Evolutionary conservation across 2,888 invertebrate species (phyloP), one percentile per base, ranked within the genome.

Genomic region (Athrips mouffetella): DNA sequence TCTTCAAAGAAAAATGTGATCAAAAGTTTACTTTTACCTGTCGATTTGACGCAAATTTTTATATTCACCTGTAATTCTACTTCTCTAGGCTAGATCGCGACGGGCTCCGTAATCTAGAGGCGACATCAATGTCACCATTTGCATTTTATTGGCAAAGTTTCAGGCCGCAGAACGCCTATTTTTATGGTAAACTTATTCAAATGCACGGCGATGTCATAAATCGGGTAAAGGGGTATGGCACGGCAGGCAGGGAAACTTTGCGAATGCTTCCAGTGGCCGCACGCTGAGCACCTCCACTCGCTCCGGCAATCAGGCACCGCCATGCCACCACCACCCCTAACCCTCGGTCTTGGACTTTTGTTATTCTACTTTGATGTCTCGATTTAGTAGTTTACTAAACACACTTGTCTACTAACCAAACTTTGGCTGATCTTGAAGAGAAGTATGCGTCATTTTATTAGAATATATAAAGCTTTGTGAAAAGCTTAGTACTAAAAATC

Each of bases 151-250:
- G 76, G 76, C 60, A 75, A 87, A 87, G 79, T 87, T 85, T 76
- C 73, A 76, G 73, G 76, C 76, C 81, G 62, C 80, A 73, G 67
- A 72, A 79, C 70, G 83, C 81, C 80, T 81, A 85, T 86, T 87
- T 87, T 86, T 86, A 84, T 81, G 81, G 74, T 77, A 81, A 86
- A 80, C 76, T 84, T 86, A 87, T 87, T 87, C 84, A 84, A 85
- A 86, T 84, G 78, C 80, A 79, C 76, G 79, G 60, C 68, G 70
- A 71, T 65, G 75, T 80, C 82, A 84, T 87, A 87, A 87, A 85
- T 87, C 74, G 73, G 66, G 66, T 60, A 75, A 85, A 81, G 81
- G 82, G 83, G 81, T 83, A 70, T 71, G 73, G 74, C 70, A 74
- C 76, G 75, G 74, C 74, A 73, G 72, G 73, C 74, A 68, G 65